phyloP scores from a whole-genome alignment of 2,888 invertebrate species.

The Drosophila nr. perissopoda region DNA sequence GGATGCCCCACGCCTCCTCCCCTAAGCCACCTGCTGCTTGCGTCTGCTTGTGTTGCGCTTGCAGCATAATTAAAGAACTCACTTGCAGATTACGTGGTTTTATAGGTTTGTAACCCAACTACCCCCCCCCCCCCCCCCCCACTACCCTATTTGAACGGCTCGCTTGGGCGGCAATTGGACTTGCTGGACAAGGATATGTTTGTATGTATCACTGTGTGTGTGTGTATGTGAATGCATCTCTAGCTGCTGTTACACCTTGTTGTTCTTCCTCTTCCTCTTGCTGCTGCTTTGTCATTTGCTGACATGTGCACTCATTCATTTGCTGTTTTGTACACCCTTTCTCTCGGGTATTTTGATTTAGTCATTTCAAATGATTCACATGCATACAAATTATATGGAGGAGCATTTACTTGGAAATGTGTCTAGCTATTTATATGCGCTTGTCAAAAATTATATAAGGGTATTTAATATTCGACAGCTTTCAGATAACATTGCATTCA shows the following conservation, averaged over 20 bases:
- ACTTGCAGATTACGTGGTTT: slow-evolving; percentile 80
- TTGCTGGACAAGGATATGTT: slow-evolving; percentile 11
- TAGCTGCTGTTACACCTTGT: slow-evolving; percentile 10
- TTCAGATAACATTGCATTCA: not conserved
- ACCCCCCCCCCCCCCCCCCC: not conserved
- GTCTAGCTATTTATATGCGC: too few relatives aligned
- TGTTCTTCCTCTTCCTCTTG: slow-evolving; percentile 15
- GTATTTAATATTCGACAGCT: not conserved
- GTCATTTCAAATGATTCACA: not conserved
- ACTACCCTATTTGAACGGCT: not conserved
- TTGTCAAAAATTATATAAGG: not conserved
- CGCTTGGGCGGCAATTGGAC: slow-evolving; percentile 6
- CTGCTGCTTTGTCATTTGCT: not conserved
- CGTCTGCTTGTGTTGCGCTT: slow-evolving; percentile 65
- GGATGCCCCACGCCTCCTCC: not conserved
- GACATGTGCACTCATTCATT: slow-evolving; percentile 22
- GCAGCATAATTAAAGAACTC: slow-evolving; percentile 81
- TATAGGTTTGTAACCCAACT: slow-evolving; percentile 57
- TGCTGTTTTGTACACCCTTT: not conserved
- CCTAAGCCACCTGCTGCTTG: slow-evolving; percentile 53
- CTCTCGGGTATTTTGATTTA: not conserved
- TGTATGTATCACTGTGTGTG: not conserved
- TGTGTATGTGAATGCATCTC: not conserved
- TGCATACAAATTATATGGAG: not conserved
- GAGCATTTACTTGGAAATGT: not conserved